Base-by-base conservation (phyloP, 23 tunicate species). In the Ascidia mentula region DNA sequence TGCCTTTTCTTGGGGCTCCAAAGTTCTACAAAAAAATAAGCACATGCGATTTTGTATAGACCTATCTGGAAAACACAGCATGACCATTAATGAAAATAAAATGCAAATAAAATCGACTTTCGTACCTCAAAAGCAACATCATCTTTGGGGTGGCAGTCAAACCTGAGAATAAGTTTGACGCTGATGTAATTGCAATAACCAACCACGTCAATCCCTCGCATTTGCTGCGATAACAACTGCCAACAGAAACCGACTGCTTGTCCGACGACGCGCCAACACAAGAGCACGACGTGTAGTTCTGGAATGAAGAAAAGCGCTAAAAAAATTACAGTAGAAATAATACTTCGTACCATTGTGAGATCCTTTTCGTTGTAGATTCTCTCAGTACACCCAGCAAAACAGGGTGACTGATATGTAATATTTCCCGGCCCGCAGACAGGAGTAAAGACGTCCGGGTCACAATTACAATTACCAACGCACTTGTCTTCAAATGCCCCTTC, bases 371-470 rank as follows among this genome's bases (percentile, higher is more conserved):
- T 78, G 65, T 38, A 37, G 35, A 32, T 20, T 40, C 30, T 42
- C 61, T 82, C 88, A 32, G 37, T 38, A 36, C 97, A 91, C 17
- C 97, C 97, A 77, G 97, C 97, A 36, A 38, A 77, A 69, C 97
- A 91, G 4, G 97, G 90, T 0, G 97, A 36, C 30, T 86, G 42
- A 59, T 91, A 91, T 5, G 97, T 85, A 30, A 91, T 78, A 34
- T 75, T 46, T 13, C 80, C 88, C 15, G 95, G 82, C 13, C 95
- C 95, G 40, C 97, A 91, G 24, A 91, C 85, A 12, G 97, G 97
- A 8, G 88, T 45, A 74, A 76, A 91, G 8, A 84, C 31, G 34
- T 60, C 12, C n/a, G 80, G 32, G 31, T 72, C 22, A 71, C 97
- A 91, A 3, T 60, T 34, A 45, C 97, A 91, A 0, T 77, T 39